Evolutionary conservation across 2,113 vertebrate species (phyloP), one percentile per base, ranked within the genome.

Genomic region (Oryzias woworae): DNA sequence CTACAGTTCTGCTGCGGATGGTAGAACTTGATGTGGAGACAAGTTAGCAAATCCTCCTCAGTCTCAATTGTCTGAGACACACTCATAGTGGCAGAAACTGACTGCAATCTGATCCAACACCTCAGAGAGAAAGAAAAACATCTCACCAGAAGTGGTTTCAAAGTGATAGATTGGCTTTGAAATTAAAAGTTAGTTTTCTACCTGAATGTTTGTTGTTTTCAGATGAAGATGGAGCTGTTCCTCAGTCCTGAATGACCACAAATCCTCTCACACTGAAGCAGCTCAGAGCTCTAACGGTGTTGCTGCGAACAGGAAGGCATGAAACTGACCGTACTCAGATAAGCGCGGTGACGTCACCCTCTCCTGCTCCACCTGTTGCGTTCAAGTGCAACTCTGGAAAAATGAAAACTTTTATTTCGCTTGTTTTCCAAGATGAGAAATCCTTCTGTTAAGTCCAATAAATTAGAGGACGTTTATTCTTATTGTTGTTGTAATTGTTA

Each of bases 11-110:
- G 94, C 45, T 89, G 85, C 0, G 95, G 94, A 66, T 99, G 93
- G 77, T 94, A 96, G 1, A 96, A 24, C 3, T 91, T 92, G 61
- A 98, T 56, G 63, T 85, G 88, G 26, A 99, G 93, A 64, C 92
- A 94, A 0, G 95, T 92, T 5, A 91, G 62, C 0, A 89, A 90
- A 74, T 97, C 94, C 54, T 90, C 89, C 74, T 99, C 94, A 0
- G 96, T 99, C 53, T 93, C 92, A 0, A 89, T 73, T 0, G 85
- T 93, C 84, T 93, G 91, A 22, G 92, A 92, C 14, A 16, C 69
- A 86, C 16, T 71, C 80, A 85, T 87, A 1, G 2, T 70, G 45
- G 41, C 91, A 91, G 44, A 28, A 48, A 10, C 42, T 56, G 26
- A 5, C 26, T 28, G 26, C 5, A 28, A 6, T 28, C 26, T 28